phyloP scores from a whole-genome alignment of 2,888 invertebrate genomes.

The Tetragonula carbonaria region DNA sequence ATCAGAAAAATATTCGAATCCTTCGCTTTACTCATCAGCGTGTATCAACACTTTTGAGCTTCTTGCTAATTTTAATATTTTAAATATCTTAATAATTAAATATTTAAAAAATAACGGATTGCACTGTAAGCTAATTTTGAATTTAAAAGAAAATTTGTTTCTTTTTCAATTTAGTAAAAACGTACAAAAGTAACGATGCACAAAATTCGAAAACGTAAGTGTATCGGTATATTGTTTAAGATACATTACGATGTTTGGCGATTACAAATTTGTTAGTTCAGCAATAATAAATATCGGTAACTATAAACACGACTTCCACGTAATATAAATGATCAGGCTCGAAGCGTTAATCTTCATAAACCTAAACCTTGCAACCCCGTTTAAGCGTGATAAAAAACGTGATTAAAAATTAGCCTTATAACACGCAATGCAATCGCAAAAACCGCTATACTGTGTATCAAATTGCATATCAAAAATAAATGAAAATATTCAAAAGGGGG shows the following conservation, averaged over 20 bases:
- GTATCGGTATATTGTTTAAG: not conserved
- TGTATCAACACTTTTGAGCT: constrained; percentile 8
- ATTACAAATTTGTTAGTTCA: not conserved
- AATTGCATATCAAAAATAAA: not conserved
- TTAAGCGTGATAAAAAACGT: constrained; percentile 1
- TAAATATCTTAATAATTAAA: not conserved
- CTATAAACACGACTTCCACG: not conserved
- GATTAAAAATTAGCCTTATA: not conserved
- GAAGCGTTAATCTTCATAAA: constrained; percentile 19
- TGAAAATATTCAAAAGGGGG: not conserved
- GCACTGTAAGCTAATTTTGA: not conserved
- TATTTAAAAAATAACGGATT: not conserved
- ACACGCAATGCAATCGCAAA: not conserved
- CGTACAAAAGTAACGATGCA: not conserved
- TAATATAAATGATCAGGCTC: not conserved
- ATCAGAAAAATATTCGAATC: not conserved
- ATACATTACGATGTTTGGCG: not conserved
- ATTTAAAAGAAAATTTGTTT: not conserved
- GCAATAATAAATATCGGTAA: constrained; percentile 5
- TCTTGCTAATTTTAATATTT: not conserved
- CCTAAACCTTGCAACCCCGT: not conserved
- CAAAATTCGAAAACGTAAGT: not conserved
- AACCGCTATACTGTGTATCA: not conserved
- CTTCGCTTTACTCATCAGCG: not conserved
- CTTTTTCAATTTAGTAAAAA: not conserved